phyloP scores from a whole-genome alignment of 2,113 vertebrate genomes.

The Oxyura jamaicensis region DNA sequence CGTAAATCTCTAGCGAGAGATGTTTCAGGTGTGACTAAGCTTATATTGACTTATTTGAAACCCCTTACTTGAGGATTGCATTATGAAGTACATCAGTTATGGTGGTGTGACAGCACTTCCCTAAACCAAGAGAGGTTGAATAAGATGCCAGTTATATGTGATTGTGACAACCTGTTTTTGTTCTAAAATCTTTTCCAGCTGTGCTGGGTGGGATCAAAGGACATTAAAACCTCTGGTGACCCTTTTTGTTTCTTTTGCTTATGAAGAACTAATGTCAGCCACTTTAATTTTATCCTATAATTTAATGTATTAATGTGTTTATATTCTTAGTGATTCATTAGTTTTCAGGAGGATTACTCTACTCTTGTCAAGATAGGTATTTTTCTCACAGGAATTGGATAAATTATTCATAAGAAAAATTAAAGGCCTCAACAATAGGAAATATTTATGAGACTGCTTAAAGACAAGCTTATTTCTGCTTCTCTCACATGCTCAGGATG shows the following conservation, averaged over 20 bases:
- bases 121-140: neutral
- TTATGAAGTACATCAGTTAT: neutral
- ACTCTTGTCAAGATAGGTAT: neutral
- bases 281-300: slow-evolving; percentile 25
- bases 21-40: neutral
- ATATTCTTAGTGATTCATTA: slow-evolving; percentile 31
- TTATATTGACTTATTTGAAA: neutral
- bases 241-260: neutral
- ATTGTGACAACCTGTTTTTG: neutral
- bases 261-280: neutral
- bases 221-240: neutral
- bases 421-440: neutral
- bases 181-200: neutral
- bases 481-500: slow-evolving; percentile 4
- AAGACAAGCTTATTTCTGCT: slow-evolving; percentile 5
- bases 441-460: slow-evolving; percentile 35
- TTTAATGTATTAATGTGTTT: neutral
- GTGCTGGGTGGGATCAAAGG: neutral
- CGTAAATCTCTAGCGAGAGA: neutral
- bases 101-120: neutral
- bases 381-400: slow-evolving; percentile 18
- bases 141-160: neutral
- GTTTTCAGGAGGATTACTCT: slow-evolving; percentile 32
- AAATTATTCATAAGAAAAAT: slow-evolving; percentile 56
- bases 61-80: neutral